A percentile compares a stretch with the other conserved stretches of the same genome.
These are phyloP conservation scores for Plectropomus leopardus DNA, from an alignment of 2,113 vertebrate species.

Conservation along the genomic window DNA sequence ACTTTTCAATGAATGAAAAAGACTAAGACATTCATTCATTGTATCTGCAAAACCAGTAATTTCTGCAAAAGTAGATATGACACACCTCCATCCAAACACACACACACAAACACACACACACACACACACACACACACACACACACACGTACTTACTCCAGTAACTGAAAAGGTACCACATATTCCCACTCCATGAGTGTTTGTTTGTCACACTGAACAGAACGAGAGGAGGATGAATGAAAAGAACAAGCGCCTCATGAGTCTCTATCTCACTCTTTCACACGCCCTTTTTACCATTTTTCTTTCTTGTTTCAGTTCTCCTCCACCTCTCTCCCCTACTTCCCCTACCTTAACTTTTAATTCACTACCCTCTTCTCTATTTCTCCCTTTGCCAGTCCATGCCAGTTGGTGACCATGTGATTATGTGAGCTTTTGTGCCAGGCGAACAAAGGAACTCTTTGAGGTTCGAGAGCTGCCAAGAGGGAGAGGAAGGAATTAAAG, in stretches of 20 bases:
- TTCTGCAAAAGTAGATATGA: not conserved
- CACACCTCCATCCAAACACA: not conserved
- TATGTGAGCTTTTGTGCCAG: conserved; percentile 67
- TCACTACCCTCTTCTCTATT: conserved; percentile 18
- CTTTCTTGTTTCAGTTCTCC: conserved; percentile 27
- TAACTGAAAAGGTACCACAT: conserved; percentile 51
- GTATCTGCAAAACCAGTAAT: not conserved
- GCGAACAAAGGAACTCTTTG: conserved; percentile 78
- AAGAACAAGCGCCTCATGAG: not conserved
- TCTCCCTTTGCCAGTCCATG: conserved; percentile 51
- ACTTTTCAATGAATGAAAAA: not conserved
- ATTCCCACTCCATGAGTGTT: conserved; percentile 61
- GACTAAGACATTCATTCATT: not conserved
- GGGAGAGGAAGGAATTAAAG: conserved; percentile 71
- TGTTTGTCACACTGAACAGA: conserved; percentile 16
- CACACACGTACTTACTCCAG: conserved; percentile 54
- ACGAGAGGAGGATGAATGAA: conserved; percentile 3
- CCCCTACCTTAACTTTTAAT: conserved; percentile 10
- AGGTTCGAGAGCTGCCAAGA: conserved; percentile 64
- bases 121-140: not conserved
- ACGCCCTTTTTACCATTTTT: conserved; percentile 2
- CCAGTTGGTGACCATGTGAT: conserved; percentile 67
- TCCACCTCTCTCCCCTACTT: not conserved
- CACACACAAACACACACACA: not conserved
- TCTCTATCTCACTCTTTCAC: conserved; percentile 22